Base-by-base conservation (phyloP, 2,113 vertebrate species). In the Bungarus multicinctus region DNA sequence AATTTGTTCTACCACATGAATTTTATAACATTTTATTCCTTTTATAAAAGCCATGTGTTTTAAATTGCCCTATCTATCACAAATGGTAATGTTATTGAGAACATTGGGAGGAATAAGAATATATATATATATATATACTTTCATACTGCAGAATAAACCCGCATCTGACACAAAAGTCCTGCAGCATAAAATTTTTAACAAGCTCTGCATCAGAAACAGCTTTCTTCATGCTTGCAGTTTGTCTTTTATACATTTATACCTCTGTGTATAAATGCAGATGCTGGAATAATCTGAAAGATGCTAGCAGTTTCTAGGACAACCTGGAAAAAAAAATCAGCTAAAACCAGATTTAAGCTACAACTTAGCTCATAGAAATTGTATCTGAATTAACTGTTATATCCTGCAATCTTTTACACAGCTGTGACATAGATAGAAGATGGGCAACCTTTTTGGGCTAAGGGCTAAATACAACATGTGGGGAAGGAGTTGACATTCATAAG, bases 1-100 rank as follows among this genome's bases (percentile, higher is more conserved):
- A 93, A 94, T 95, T 94, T 94, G 95, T 94, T 95, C 96, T 94
- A 93, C 94, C 89, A 85, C 14, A 23, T 93, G 93, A 54, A 47
- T 89, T 95, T 95, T 94, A 95, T 43, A 90, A 91, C 91, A 92
- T 88, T 92, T 94, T 88, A 90, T 92, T 94, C 57, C 87, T 92
- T 94, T 93, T 64, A 69, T 69, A 94, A 93, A 91, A 52, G 89
- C 81, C 88, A 64, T 91, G 94, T n/a, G 93, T 89, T 92, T 93
- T 91, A 87, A 92, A 94, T 94, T 94, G 93, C 87, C 43, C 86
- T 94, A 89, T 91, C 39, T 54, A 92, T 47, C 93, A 58, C 91
- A 93, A 93, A 93, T 69, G 88, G 60, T 93, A 94, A 95, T 23
- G 74, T 85, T 94, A 81, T 30, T 30, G 22, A 43, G 92, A 58